Evolutionary conservation across 2,113 vertebrate species (phyloP).

Genomic region (Brienomyrus longianalis): DNA sequence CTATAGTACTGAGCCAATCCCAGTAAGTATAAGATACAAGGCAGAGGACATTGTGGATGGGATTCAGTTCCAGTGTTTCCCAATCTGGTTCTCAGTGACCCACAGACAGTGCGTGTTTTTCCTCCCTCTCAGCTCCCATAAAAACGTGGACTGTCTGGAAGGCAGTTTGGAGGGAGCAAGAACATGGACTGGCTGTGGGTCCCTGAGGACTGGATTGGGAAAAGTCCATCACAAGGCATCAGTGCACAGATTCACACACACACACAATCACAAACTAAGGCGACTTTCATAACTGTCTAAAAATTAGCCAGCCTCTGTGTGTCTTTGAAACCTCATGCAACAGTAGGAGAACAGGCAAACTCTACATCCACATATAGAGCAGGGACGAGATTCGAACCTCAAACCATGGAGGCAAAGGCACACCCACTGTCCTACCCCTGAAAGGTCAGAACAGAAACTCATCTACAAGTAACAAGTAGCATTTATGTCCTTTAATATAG

Average conservation of each 20-base stretch:
- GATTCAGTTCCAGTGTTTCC: neutral
- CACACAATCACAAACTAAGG: neutral
- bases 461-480: neutral
- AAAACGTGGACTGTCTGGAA: neutral
- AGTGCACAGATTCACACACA: constrained; percentile 1
- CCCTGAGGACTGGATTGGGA: neutral
- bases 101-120: neutral
- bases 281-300: neutral
- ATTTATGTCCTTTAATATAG: neutral
- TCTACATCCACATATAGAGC: neutral
- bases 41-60: neutral
- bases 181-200: neutral
- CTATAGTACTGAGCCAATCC: neutral
- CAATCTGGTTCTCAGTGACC: neutral
- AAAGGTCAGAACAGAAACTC: neutral
- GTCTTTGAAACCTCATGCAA: neutral
- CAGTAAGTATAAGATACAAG: neutral
- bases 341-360: neutral
- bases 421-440: neutral
- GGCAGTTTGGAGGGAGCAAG: too few relatives aligned
- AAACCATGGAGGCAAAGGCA: neutral
- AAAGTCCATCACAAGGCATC: neutral
- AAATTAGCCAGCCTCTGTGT: neutral
- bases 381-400: neutral
- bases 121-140: too few relatives aligned